Evolutionary conservation across 2,113 vertebrate species (phyloP), one percentile per base, ranked within the genome.

Genomic region (Coracopsis vasa): DNA sequence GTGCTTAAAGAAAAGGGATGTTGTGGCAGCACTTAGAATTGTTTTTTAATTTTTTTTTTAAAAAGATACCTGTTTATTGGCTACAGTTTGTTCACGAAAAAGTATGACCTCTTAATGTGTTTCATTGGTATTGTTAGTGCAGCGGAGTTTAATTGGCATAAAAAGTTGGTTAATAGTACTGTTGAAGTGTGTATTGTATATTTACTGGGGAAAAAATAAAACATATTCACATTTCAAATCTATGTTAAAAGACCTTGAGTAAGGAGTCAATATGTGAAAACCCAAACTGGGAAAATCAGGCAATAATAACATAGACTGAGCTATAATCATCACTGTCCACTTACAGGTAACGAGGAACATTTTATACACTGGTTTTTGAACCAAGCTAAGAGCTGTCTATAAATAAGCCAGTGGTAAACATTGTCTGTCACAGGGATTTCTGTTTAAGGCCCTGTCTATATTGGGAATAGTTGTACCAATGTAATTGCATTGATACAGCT

Each of bases 131-230:
- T 98, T 98, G 96, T 98, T 98, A 98, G 97, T 98, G 97, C 96
- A 98, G 94, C 97, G 97, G 98, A 98, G 88, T 97, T 97, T 96
- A 97, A 97, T 97, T 97, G 96, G 95, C 97, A 98, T 97, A 98
- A 97, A 80, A 96, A 97, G 97, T 96, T 97, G 97, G 94, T 98
- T 97, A 96, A 94, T 98, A 98, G 97, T 98, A 97, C 97, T 98
- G 98, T 98, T 96, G 95, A 98, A 97, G 97, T 98, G 97, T 98
- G 98, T 98, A 97, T 98, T 98, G 98, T 98, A 98, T 98, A 98
- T 97, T 98, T 98, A 98, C 97, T 97, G 98, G 98, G 97, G 98
- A 97, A 97, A 97, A 98, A 98, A 98, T 98, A 98, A 98, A 98
- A 97, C 97, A 95, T 97, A 98, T 98, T 98, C 97, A 98, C 98